phyloP scores from a whole-genome alignment of 2,888 invertebrate species.

The Limnephilus marmoratus region DNA sequence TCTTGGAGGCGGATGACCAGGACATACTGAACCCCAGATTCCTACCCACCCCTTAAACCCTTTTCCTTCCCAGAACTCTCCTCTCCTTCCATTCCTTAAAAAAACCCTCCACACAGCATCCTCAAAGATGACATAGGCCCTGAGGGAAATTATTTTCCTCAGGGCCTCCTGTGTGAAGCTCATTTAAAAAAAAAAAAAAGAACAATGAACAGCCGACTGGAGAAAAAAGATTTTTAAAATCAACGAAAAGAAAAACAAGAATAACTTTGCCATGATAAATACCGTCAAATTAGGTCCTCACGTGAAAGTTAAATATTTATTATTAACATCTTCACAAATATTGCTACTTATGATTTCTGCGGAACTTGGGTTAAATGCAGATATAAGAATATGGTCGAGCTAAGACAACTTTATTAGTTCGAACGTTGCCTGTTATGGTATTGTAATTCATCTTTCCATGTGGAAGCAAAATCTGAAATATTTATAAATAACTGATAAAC shows the following conservation, averaged over 20 bases:
- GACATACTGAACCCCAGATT: no score
- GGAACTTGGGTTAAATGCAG: background rate
- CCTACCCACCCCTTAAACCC: no score
- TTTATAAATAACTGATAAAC: background rate
- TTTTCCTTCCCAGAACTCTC: no score
- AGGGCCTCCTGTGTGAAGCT: no score
- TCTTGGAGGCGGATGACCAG: no score
- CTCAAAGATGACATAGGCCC: no score
- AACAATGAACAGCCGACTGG: background rate
- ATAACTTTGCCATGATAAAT: background rate
- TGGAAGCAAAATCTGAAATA: background rate
- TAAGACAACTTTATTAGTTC: background rate
- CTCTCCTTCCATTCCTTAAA: no score
- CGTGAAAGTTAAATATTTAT: background rate
- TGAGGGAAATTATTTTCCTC: no score
- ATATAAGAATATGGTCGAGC: background rate
- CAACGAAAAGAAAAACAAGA: background rate
- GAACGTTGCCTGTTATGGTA: no score
- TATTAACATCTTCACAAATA: background rate
- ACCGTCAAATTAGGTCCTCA: background rate
- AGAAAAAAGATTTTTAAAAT: background rate
- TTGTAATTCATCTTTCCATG: background rate
- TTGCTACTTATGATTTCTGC: background rate
- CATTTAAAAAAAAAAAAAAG: no score
- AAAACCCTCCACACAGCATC: no score